Percentiles rank a stretch among this genome's conserved stretches.
phyloP scores from a whole-genome alignment of 53 echinoderm and acorn worm species.

The Astropecten irregularis region DNA sequence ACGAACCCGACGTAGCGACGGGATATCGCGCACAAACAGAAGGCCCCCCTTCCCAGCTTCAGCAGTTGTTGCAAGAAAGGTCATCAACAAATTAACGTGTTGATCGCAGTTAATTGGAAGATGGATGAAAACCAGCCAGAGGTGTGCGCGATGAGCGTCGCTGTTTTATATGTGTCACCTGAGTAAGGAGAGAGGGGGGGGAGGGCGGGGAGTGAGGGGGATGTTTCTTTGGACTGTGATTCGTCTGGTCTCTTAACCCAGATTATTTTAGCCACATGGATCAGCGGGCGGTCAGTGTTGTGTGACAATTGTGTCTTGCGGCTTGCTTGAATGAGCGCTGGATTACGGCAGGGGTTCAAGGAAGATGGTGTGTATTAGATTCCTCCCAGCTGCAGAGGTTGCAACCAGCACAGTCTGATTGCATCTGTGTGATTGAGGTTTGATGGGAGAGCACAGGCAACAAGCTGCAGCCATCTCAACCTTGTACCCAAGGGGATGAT shows the following conservation, averaged over 20 bases:
- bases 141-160: neutral
- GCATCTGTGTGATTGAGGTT: too few species aligned
- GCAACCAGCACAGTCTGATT: too few species aligned
- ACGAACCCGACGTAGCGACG: slow-evolving; percentile 1
- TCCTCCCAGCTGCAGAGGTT: too few species aligned
- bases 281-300: neutral
- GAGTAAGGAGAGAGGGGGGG: neutral
- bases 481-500: too few species aligned
- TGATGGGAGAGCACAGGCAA: too few species aligned
- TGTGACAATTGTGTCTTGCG: slow-evolving; percentile 19
- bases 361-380: too few species aligned
- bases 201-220: neutral
- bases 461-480: too few species aligned
- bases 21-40: slow-evolving; percentile 28
- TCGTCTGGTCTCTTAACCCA: slow-evolving; percentile 6
- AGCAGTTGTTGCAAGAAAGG: slow-evolving; percentile 43
- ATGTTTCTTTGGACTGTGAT: neutral
- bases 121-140: slow-evolving; percentile 24
- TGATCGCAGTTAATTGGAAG: slow-evolving; percentile 28
- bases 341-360: neutral
- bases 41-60: neutral
- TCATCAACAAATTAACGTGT: slow-evolving; percentile 11
- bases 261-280: neutral
- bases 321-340: neutral
- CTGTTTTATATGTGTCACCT: neutral